Percentiles rank a stretch among this genome's conserved stretches.
Evolutionary conservation across 2,113 vertebrate species (phyloP).

Genomic region (Dipodomys merriami): DNA sequence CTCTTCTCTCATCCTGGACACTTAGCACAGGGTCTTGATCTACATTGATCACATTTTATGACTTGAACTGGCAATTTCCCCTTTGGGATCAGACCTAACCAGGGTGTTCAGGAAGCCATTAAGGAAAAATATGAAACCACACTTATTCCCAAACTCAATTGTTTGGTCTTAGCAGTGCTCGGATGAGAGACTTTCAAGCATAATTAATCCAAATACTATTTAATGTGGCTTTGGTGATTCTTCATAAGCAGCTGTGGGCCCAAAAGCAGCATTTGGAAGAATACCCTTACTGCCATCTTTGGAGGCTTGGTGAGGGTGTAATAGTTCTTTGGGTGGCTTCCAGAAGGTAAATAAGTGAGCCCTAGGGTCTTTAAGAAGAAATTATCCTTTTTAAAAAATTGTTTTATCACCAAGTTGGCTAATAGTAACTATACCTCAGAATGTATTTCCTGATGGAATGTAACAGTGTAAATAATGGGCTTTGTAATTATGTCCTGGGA

Average conservation of each 20-base stretch:
- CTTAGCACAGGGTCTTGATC: constrained; percentile 70
- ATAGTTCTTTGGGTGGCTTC: not conserved
- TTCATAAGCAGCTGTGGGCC: constrained; percentile 21
- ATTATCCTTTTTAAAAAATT: constrained; percentile 18
- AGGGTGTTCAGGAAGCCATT: constrained; percentile 81
- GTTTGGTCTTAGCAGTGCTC: constrained; percentile 46
- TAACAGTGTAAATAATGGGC: not conserved
- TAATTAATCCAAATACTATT: constrained; percentile 71
- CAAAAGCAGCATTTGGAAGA: not conserved
- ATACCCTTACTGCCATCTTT: not conserved
- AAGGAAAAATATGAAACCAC: constrained; percentile 78
- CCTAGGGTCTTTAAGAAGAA: constrained; percentile 40
- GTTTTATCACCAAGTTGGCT: constrained; percentile 20
- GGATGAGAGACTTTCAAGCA: constrained; percentile 60
- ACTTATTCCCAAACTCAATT: constrained; percentile 73
- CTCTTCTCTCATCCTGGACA: constrained; percentile 50
- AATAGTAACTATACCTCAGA: not conserved
- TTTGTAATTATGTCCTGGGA: not conserved
- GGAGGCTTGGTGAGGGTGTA: not conserved
- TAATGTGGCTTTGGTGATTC: constrained; percentile 22
- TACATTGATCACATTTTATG: constrained; percentile 79
- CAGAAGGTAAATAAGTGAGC: not conserved
- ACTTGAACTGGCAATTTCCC: constrained; percentile 65
- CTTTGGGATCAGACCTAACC: constrained; percentile 64
- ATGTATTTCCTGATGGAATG: constrained; percentile 62